phyloP scores from a whole-genome alignment of 2,113 vertebrate genomes.

The Megaceryle torquata region DNA sequence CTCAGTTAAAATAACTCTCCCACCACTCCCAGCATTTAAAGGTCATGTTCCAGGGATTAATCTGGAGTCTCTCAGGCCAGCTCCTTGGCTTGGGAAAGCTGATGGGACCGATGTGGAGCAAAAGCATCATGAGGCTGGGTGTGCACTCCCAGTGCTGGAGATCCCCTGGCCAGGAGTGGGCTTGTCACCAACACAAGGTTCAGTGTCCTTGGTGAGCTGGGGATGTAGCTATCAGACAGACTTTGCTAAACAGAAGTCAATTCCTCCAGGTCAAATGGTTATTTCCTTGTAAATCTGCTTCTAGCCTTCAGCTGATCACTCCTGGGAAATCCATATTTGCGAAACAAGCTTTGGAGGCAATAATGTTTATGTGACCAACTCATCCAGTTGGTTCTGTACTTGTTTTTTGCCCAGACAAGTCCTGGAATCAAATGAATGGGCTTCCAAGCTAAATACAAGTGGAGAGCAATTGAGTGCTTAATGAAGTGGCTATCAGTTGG shows the following conservation, averaged over 20 bases:
- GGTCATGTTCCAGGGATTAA: conserved; percentile 35
- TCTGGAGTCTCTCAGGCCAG: not conserved
- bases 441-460: not conserved
- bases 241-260: not conserved
- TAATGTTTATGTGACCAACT: rapidly evolving
- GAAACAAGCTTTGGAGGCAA: not conserved
- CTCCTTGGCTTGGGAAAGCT: not conserved
- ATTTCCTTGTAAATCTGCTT: not conserved
- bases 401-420: not conserved
- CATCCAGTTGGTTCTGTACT: not conserved
- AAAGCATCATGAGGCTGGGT: rapidly evolving
- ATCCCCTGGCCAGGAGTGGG: not conserved
- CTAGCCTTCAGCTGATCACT: not conserved
- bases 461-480: not conserved
- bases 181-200: not conserved
- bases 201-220: rapidly evolving
- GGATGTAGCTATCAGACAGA: not conserved
- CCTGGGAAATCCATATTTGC: not conserved
- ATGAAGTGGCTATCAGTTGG: not conserved
- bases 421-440: not conserved
- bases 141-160: not conserved
- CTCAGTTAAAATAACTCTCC: not conserved
- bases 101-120: rapidly evolving
- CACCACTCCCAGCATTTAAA: conserved; percentile 43
- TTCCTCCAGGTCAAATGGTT: not conserved